Evolutionary conservation across 2,888 invertebrate genomes (phyloP).

Genomic region (Electrophaes corylata): DNA sequence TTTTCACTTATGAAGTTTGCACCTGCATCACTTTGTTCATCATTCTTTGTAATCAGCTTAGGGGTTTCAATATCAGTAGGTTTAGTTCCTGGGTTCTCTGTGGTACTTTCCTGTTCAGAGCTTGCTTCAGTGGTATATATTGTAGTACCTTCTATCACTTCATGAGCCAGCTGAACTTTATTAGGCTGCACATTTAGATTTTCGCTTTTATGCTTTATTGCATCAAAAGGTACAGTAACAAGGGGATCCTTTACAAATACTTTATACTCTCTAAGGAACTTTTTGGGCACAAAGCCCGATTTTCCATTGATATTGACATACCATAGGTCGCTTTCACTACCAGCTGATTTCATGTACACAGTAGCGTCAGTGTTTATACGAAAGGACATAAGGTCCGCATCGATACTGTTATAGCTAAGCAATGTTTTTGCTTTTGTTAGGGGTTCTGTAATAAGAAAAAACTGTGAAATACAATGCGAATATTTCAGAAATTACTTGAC

Average conservation of each 20-base stretch:
- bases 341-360: slow-evolving; percentile 89
- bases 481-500: slow-evolving; percentile 42
- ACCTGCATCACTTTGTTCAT: slow-evolving; percentile 11
- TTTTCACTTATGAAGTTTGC: slow-evolving; percentile 5
- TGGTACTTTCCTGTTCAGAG: slow-evolving; percentile 36
- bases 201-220: slow-evolving; percentile 37
- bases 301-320: slow-evolving; percentile 87
- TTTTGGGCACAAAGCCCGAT: slow-evolving; percentile 86
- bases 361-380: slow-evolving; percentile 80
- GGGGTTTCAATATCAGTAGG: slow-evolving; percentile 30
- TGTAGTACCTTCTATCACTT: slow-evolving; percentile 88
- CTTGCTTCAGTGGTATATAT: slow-evolving; percentile 71
- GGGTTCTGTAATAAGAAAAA: slow-evolving; percentile 75
- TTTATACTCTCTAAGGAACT: slow-evolving; percentile 85
- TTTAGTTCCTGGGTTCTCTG: slow-evolving; percentile 29
- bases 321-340: slow-evolving; percentile 85
- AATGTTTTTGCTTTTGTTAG: slow-evolving; percentile 86
- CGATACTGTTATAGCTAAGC: slow-evolving; percentile 81
- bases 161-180: slow-evolving; percentile 71
- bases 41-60: slow-evolving; percentile 15
- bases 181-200: slow-evolving; percentile 66
- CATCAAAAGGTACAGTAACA: slow-evolving; percentile 58
- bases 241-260: slow-evolving; percentile 68
- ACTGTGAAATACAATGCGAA: slow-evolving; percentile 46
- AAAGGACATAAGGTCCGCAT: slow-evolving; percentile 86